These are phyloP conservation scores for Ophion ellenae DNA, from an alignment of 2,888 invertebrate species.

Conservation along the genomic window DNA sequence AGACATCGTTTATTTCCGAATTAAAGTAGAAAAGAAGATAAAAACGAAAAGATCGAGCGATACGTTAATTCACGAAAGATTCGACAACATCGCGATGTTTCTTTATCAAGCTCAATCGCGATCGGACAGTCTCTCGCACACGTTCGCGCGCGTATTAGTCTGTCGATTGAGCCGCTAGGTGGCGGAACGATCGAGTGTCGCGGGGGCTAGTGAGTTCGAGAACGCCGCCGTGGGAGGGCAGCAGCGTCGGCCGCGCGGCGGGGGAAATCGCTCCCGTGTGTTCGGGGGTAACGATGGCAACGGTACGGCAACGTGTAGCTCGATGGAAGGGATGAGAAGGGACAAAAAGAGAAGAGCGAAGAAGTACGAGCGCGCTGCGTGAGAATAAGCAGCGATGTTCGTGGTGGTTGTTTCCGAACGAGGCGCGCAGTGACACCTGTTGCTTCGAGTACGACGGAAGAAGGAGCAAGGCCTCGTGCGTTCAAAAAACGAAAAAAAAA, in stretches of 20 bases:
- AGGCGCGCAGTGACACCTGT: conserved; percentile 75
- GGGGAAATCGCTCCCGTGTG: conserved; percentile 14
- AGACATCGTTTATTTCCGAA: conserved; percentile 70
- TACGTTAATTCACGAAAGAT: conserved; percentile 18
- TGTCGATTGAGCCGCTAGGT: not conserved
- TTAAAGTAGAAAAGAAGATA: not conserved
- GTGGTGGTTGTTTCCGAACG: conserved; percentile 66
- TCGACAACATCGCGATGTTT: conserved; percentile 38
- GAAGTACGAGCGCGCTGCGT: conserved; percentile 11
- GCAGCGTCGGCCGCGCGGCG: conserved; percentile 4
- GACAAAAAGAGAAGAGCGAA: conserved; percentile 51
- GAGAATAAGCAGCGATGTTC: conserved; percentile 42
- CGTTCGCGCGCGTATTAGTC: not conserved
- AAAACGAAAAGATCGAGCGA: conserved; percentile 17
- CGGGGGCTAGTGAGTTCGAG: conserved; percentile 2
- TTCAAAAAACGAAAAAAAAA: conserved; percentile 4
- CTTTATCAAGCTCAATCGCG: conserved; percentile 15
- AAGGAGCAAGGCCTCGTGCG: conserved; percentile 31
- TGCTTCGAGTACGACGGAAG: conserved; percentile 69
- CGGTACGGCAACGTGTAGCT: conserved; percentile 55
- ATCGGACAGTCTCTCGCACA: not conserved
- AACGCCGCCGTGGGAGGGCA: conserved; percentile 59
- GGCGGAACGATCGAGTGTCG: not conserved
- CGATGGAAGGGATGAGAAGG: conserved; percentile 63
- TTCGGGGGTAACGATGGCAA: conserved; percentile 62